phyloP scores from a whole-genome alignment of 2,113 vertebrate genomes.

The Sylvilagus bachmani region DNA sequence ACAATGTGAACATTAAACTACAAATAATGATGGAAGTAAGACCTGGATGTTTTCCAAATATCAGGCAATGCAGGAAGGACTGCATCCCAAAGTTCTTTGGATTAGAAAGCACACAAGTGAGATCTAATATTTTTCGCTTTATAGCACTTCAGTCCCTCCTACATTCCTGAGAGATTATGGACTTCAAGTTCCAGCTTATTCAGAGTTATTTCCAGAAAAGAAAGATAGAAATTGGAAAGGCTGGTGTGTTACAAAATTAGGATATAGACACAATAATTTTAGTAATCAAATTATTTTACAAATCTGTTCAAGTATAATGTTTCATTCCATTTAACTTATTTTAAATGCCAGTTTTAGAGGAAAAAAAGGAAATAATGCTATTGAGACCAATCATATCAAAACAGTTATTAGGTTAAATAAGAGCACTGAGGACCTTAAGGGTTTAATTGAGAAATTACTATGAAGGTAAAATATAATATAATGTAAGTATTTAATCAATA shows the following conservation, averaged over 20 bases:
- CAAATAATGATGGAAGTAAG: slow-evolving; percentile 34
- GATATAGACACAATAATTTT: neutral
- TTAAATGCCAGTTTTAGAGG: neutral
- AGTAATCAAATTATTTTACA: neutral
- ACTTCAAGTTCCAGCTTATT: neutral
- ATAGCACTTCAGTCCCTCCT: neutral
- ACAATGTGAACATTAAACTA: slow-evolving; percentile 79
- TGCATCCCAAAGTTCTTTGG: slow-evolving; percentile 71
- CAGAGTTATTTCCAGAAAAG: neutral
- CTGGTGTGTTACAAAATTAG: neutral
- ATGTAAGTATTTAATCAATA: neutral
- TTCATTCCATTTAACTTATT: neutral
- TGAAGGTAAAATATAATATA: neutral
- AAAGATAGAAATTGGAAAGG: neutral
- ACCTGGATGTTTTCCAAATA: slow-evolving; percentile 78
- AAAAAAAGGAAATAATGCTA: neutral
- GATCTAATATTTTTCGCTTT: neutral
- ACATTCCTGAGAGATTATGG: neutral
- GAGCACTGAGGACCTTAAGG: neutral
- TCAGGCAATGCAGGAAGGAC: neutral
- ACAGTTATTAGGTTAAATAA: neutral
- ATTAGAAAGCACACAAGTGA: slow-evolving; percentile 38
- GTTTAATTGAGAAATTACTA: neutral
- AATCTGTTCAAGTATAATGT: neutral
- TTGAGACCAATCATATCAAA: neutral